A percentile compares a stretch with the other conserved stretches of the same genome.
Evolutionary conservation across 2,797 vertebrate species (phyloP).

Genomic region (Peromyscus eremicus): DNA sequence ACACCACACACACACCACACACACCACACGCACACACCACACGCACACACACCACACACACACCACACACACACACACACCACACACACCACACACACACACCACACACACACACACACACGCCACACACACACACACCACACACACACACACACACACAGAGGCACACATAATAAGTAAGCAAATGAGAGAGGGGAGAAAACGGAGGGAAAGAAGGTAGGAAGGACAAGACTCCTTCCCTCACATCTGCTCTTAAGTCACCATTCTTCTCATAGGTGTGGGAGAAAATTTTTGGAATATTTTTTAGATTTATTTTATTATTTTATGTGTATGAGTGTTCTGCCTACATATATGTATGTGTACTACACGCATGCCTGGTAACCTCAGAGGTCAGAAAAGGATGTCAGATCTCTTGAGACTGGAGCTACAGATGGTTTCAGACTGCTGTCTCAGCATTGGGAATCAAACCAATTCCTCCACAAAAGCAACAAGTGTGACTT

Average conservation of each 20-base stretch:
- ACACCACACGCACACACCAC: too few species aligned
- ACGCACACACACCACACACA: too few species aligned
- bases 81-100: too few species aligned
- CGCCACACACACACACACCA: neutral
- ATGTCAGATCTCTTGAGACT: neutral
- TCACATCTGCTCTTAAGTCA: constrained; percentile 24
- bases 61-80: too few species aligned
- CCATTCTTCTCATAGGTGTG: neutral
- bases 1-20: neutral
- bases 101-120: too few species aligned
- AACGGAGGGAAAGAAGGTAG: neutral
- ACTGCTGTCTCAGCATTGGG: neutral
- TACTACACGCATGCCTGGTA: neutral
- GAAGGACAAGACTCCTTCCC: neutral
- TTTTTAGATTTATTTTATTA: neutral
- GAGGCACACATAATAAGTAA: neutral
- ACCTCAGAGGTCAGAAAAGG: neutral
- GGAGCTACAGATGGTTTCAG: too few species aligned
- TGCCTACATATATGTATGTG: neutral
- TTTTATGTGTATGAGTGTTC: neutral
- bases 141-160: neutral
- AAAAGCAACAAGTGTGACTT: neutral
- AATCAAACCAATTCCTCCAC: neutral
- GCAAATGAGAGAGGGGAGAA: neutral
- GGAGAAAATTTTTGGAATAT: constrained; percentile 52